Base-by-base conservation (phyloP, 1,140 invertebrate genomes). In the Manduca sexta region DNA sequence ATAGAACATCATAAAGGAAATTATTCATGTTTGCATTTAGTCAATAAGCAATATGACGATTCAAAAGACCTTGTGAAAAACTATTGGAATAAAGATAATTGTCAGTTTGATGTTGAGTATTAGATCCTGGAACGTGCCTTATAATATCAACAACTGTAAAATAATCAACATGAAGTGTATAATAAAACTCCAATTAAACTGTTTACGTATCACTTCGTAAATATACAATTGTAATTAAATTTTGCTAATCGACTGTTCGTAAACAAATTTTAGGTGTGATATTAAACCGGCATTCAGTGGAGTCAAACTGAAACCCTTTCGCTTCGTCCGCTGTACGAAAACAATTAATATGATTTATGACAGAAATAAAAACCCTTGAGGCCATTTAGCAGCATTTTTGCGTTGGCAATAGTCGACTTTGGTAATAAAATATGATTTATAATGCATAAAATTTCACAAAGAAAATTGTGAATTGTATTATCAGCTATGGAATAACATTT, bases 291-390 rank as follows among this genome's bases (percentile, higher is more conserved):
- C 14, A 16, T 21, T 35, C 10, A 35, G 0, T 45, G 43, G 21
- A 16, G 43, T 5, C 41, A 52, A 65, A 50, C 45, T 48, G 40
- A 31, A 69, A 69, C 62, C 62, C 66, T 60, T 69, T 64, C 42
- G 14, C 15, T 11, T 42, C 50, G 33, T 12, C 46, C 53, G 45
- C 53, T 48, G 51, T 45, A 56, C 55, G 52, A 69, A 72, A 72
- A 72, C 70, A 78, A 78, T 75, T 78, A 78, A 69, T 64, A 64
- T 75, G 70, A 78, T 78, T 78, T 74, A 78, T 71, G 64, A 56
- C 49, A 52, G 56, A 70, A 70, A 75, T 71, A 78, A 78, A 69
- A 74, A 74, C 68, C 63, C 66, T 70, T 64, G 68, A 69, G 60
- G 60, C 66, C 58, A 69, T 74, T 78, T 63, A 64, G 57, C 58